Conservation (phyloP, 2,888 invertebrate species). For the Yponomeuta sedellus region DNA sequence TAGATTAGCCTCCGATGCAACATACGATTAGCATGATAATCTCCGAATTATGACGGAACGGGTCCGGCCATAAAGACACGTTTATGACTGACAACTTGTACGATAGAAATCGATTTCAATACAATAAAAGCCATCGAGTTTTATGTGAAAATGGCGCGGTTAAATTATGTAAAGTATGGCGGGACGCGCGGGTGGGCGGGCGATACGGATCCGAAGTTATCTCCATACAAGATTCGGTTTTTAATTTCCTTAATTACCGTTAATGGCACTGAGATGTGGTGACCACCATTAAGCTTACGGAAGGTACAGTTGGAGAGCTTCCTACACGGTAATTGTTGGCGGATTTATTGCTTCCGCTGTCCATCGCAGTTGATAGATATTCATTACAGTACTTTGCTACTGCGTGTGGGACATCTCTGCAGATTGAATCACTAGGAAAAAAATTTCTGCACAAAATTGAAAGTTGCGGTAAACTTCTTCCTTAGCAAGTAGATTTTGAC, state of each 20-base stretch:
- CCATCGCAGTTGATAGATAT: background rate
- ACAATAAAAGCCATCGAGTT: constrained; percentile 6
- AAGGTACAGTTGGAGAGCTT: background rate
- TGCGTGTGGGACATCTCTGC: too few relatives aligned
- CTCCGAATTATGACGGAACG: constrained; percentile 3
- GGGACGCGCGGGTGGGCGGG: constrained; percentile 55
- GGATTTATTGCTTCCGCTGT: background rate
- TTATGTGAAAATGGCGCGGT: constrained; percentile 19
- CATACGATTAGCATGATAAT: constrained; percentile 10
- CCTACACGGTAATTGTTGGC: background rate
- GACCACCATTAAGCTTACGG: background rate
- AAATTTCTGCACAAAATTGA: too few relatives aligned
- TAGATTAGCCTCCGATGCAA: background rate
- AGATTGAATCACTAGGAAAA: too few relatives aligned
- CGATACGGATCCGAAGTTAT: constrained; percentile 62
- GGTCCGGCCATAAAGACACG: constrained; percentile 2
- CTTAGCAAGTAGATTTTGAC: too few relatives aligned
- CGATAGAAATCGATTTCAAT: constrained; percentile 16
- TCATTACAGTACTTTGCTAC: too few relatives aligned
- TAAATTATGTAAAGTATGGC: constrained; percentile 51
- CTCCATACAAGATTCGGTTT: constrained; percentile 61
- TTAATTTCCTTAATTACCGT: constrained; percentile 71
- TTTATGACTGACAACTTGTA: constrained; percentile 8
- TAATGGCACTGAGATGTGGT: constrained; percentile 44
- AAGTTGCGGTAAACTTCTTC: too few relatives aligned